Evolutionary conservation across 1,140 invertebrate species (phyloP).

Genomic region (Platyura marginata): DNA sequence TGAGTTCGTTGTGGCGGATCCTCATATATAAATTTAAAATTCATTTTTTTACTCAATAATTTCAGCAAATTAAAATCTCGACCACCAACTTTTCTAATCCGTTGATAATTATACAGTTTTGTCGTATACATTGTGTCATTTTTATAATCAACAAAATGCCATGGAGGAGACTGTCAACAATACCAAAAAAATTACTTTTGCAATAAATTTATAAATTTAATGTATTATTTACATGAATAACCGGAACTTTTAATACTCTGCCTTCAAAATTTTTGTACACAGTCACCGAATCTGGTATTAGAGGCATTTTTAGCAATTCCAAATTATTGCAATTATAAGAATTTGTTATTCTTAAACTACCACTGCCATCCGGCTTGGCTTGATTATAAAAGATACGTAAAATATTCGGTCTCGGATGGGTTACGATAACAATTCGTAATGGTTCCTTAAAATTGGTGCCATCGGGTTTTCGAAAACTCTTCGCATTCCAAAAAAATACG

Average conservation of each 20-base stretch:
- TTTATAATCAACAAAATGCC: slow-evolving; percentile 44
- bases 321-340: slow-evolving; percentile 38
- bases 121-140: slow-evolving; percentile 10
- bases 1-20: slow-evolving; percentile 48
- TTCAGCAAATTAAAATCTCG: slow-evolving; percentile 42
- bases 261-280: slow-evolving; percentile 41
- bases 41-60: slow-evolving; percentile 39
- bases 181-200: background rate
- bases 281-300: slow-evolving; percentile 32
- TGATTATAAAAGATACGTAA: slow-evolving; percentile 50
- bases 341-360: slow-evolving; percentile 37
- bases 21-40: slow-evolving; percentile 45
- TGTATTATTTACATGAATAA: slow-evolving; percentile 36
- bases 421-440: slow-evolving; percentile 17
- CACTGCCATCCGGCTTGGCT: slow-evolving; percentile 29
- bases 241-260: slow-evolving; percentile 40
- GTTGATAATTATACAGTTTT: background rate
- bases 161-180: slow-evolving; percentile 41
- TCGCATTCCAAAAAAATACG: slow-evolving; percentile 22
- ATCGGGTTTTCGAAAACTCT: slow-evolving; percentile 8
- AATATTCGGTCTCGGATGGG: slow-evolving; percentile 13
- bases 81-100: slow-evolving; percentile 39
- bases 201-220: background rate
- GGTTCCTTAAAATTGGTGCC: slow-evolving; percentile 13
- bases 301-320: slow-evolving; percentile 36